phyloP scores from a whole-genome alignment of 2,888 invertebrate genomes.

The Dugesia japonica region DNA sequence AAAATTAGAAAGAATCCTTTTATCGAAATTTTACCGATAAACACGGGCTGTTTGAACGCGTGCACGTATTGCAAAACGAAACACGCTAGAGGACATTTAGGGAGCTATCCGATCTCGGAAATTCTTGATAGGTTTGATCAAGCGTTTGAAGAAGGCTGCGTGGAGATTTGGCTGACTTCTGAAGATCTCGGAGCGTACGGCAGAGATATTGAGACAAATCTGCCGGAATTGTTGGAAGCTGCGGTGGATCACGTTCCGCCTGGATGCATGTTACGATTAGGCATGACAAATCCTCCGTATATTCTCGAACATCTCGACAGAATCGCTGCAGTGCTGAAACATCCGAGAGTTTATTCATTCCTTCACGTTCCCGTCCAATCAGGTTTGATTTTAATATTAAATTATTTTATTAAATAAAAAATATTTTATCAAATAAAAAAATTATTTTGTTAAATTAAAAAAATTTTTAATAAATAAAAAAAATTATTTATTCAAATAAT shows the following conservation, averaged over 20 bases:
- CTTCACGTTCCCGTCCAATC: conserved; percentile 93
- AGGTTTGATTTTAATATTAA: no score
- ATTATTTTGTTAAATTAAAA: no score
- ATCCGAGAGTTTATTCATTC: conserved; percentile 79
- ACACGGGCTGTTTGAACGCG: conserved; percentile 86
- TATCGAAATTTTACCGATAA: conserved; percentile 87
- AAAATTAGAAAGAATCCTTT: conserved; percentile 86
- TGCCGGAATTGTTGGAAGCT: conserved; percentile 69
- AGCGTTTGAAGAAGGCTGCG: conserved; percentile 52
- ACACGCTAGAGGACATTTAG: conserved; percentile 85
- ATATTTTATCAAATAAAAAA: no score
- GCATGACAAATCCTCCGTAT: conserved; percentile 97
- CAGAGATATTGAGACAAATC: conserved; percentile 69
- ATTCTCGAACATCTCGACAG: conserved; percentile 80
- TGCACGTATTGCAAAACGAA: conserved; percentile 98
- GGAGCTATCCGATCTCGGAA: conserved; percentile 74
- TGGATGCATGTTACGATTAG: conserved; percentile 57
- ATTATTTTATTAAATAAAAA: no score
- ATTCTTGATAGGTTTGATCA: conserved; percentile 70
- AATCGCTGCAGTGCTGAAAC: conserved; percentile 65
- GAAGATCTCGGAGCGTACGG: conserved; percentile 97
- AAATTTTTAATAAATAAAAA: no score
- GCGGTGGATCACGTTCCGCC: conserved; percentile 59
- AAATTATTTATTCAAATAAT: no score
- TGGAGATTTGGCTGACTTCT: conserved; percentile 89